Evolutionary conservation across 2,888 invertebrate genomes (phyloP), one percentile per base, ranked within the genome.

Genomic region (Aspidapion aeneum): DNA sequence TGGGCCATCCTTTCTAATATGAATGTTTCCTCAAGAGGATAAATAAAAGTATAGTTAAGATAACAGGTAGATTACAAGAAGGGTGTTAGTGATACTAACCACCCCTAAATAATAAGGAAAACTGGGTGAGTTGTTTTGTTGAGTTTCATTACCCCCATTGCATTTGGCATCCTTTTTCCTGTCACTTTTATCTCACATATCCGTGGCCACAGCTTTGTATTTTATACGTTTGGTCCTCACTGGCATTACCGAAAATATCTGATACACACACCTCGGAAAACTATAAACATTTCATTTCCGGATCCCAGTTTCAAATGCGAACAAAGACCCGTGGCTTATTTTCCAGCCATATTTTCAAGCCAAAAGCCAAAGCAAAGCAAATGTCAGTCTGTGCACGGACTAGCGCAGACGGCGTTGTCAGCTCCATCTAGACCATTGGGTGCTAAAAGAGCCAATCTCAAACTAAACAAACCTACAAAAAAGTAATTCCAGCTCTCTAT

Each of bases 261-360:
- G 49, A 48, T 18, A n/a, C 17, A 18, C 17, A n/a, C 18, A 52
- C 52, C 17, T 18, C 7, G 9, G n/a, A 48, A 12, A 18, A 18
- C 19, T 52, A 52, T 19, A 5, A 48, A 54, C 64, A 64, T 71
- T 68, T 70, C 66, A 67, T 61, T 71, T 68, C 66, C 72, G 73
- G 77, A 78, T 76, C 75, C 74, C 74, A 73, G 72, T 65, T 72
- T 73, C 77, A 71, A 35, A 35, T 35, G 35, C 35, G 73, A 79
- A 80, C 79, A 80, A 80, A 80, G 80, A 75, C 75, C 76, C 77
- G 74, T 77, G 78, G 77, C n/a, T 78, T 78, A 77, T 77, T 79
- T 77, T 77, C 78, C 79, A 78, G 79, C 79, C 79, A 79, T 79
- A 78, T 77, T 78, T 79, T 71, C 71, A 70, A n/a, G n/a, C n/a